Percentiles rank a stretch among this genome's conserved stretches.
Evolutionary conservation across 2,113 vertebrate species (phyloP).

Genomic region (Pedetes capensis): DNA sequence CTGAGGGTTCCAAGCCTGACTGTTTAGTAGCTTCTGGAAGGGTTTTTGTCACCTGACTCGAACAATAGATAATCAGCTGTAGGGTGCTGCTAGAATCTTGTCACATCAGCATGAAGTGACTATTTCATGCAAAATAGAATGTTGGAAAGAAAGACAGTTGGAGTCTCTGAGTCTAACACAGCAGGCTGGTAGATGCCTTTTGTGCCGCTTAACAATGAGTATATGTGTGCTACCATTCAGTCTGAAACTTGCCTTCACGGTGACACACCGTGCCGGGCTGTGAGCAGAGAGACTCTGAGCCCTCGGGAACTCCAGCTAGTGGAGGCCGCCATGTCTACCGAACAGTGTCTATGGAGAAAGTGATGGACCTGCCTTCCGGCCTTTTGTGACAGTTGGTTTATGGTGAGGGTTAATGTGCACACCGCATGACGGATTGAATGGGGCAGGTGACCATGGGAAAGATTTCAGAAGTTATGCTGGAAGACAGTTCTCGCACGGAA

Average conservation of each 20-base stretch:
- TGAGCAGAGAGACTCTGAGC: not conserved
- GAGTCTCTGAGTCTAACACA: not conserved
- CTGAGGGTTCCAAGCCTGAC: not conserved
- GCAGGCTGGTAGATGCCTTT: not conserved
- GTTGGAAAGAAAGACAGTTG: not conserved
- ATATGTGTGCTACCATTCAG: not conserved
- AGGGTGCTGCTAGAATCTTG: not conserved
- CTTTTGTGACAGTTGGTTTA: not conserved
- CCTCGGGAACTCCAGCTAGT: not conserved
- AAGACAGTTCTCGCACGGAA: not conserved
- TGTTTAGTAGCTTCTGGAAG: not conserved
- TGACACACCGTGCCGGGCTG: not conserved
- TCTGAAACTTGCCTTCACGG: not conserved
- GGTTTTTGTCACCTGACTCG: not conserved
- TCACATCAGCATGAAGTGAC: not conserved
- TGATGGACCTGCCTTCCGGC: not conserved
- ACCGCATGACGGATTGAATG: not conserved
- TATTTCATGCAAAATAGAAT: not conserved
- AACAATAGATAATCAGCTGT: not conserved
- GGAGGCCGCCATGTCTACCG: not conserved
- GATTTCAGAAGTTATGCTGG: not conserved
- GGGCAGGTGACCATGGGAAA: not conserved
- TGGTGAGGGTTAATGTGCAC: not conserved
- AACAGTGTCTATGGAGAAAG: accelerated
- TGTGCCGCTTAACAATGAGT: no score